phyloP scores from a whole-genome alignment of 1,140 invertebrate genomes.

The Arctopsyche grandis region DNA sequence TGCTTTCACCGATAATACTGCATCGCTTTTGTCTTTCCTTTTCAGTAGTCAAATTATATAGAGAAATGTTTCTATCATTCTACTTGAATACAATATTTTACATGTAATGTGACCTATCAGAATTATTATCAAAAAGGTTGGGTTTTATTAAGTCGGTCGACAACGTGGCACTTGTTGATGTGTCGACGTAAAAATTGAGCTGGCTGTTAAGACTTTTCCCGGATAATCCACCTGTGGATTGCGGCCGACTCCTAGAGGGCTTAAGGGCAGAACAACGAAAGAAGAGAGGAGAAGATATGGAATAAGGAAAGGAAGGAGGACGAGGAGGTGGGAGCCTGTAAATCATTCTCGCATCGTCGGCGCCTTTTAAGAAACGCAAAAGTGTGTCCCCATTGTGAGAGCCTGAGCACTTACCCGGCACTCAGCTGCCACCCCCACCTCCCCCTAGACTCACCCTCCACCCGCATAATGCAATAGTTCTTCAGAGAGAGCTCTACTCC shows the following conservation, averaged over 20 bases:
- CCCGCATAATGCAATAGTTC: conserved; percentile 53
- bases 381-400: conserved; percentile 54
- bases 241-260: background rate
- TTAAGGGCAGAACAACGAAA: background rate
- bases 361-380: conserved; percentile 54
- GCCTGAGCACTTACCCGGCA: conserved; percentile 52
- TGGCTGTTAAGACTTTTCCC: background rate
- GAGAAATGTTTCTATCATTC: too few relatives aligned
- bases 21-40: too few relatives aligned
- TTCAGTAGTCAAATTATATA: too few relatives aligned
- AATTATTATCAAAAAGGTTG: too few relatives aligned
- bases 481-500: background rate
- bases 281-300: background rate
- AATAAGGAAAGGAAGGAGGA: background rate
- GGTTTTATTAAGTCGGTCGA: too few relatives aligned
- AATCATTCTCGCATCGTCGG: conserved; percentile 49
- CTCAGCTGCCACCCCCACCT: conserved; percentile 42
- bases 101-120: too few relatives aligned
- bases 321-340: conserved; percentile 38
- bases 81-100: too few relatives aligned
- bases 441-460: background rate
- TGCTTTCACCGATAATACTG: too few relatives aligned
- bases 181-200: too few relatives aligned
- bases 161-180: too few relatives aligned
- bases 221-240: conserved; percentile 40